Evolutionary conservation across 30 jellyfish, hydroid and myxozoan genomes (phyloP).

Genomic region (Pelagia noctiluca): DNA sequence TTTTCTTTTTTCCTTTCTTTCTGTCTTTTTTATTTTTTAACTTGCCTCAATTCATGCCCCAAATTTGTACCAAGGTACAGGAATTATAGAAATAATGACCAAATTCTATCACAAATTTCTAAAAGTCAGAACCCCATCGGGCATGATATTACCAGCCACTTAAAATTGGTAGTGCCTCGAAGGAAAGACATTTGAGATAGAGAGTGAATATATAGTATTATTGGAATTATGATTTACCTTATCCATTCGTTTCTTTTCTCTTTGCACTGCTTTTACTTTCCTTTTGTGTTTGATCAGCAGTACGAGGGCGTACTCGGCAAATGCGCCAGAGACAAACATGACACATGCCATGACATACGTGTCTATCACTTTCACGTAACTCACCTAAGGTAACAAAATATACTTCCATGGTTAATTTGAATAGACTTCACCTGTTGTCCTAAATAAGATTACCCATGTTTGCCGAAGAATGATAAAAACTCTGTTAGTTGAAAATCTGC

Average conservation of each 20-base stretch:
- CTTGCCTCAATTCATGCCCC: too few relatives aligned
- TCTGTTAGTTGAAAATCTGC: too few relatives aligned
- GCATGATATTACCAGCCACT: too few relatives aligned
- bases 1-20: background rate
- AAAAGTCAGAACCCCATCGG: too few relatives aligned
- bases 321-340: conserved; percentile 83
- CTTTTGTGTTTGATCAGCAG: conserved; percentile 77
- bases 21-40: background rate
- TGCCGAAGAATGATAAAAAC: too few relatives aligned
- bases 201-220: background rate
- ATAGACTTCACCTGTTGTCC: too few relatives aligned
- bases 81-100: too few relatives aligned
- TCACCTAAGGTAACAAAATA: conserved; percentile 57
- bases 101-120: too few relatives aligned
- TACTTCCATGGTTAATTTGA: too few relatives aligned
- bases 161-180: too few relatives aligned
- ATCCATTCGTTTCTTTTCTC: conserved; percentile 27
- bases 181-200: background rate
- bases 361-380: conserved; percentile 90
- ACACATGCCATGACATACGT: conserved; percentile 83
- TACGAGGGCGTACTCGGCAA: conserved; percentile 85
- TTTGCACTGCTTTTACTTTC: conserved; percentile 12
- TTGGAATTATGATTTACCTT: conserved; percentile 29
- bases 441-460: too few relatives aligned
- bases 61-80: too few relatives aligned